Conservation (phyloP, 2,888 invertebrate species). For the Pimpla rufipes region DNA sequence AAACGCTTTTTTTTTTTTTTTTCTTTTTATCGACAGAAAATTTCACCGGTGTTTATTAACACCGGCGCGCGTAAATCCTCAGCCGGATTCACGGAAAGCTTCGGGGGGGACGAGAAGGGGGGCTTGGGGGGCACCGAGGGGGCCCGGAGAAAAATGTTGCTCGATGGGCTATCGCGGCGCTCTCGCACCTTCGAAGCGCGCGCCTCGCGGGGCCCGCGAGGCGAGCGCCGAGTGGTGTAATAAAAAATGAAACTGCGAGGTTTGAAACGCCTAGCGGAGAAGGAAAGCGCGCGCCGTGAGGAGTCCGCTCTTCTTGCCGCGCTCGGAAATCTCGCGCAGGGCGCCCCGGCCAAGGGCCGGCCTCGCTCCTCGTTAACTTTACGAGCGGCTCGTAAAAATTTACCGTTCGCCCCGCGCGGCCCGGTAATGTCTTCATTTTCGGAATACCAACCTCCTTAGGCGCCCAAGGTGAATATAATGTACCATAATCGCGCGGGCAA, state of each 20-base stretch:
- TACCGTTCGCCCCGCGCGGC: constrained; percentile 80
- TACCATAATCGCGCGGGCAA: constrained; percentile 83
- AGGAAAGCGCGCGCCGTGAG: constrained; percentile 15
- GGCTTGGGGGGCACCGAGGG: constrained; percentile 28
- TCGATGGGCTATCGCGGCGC: constrained; percentile 48
- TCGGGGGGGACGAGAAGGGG: constrained; percentile 6
- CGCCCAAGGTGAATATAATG: constrained; percentile 82
- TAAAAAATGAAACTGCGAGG: constrained; percentile 56
- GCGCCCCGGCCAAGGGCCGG: constrained; percentile 53
- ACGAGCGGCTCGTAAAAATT: constrained; percentile 85
- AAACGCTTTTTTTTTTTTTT: background rate
- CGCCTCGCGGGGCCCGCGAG: constrained; percentile 55
- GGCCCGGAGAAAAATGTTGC: constrained; percentile 55
- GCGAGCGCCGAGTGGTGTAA: constrained; percentile 50
- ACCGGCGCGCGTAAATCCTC: constrained; percentile 27
- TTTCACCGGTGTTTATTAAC: constrained; percentile 4
- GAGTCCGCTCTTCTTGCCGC: constrained; percentile 22
- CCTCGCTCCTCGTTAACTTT: constrained; percentile 84
- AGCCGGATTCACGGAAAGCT: constrained; percentile 64
- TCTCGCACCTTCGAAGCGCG: constrained; percentile 53
- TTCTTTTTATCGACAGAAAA: background rate
- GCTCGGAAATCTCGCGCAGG: constrained; percentile 45
- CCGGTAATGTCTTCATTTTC: constrained; percentile 84
- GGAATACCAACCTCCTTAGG: constrained; percentile 79
- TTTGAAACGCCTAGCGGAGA: constrained; percentile 10